Evolutionary conservation across 2,113 vertebrate species (phyloP).

Genomic region (Gorsachius goisagi): DNA sequence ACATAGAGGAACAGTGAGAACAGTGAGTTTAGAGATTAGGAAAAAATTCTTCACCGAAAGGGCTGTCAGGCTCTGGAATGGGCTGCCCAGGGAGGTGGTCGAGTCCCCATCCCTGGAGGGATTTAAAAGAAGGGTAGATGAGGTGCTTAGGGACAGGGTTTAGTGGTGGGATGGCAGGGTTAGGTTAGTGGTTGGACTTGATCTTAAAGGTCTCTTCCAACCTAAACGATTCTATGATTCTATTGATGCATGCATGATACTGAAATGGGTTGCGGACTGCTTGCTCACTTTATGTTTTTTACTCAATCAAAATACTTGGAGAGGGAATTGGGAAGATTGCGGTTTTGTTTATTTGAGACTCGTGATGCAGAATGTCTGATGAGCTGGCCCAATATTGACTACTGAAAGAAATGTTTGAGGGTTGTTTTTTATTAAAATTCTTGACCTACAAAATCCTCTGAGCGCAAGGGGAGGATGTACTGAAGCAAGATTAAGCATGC

Average conservation of each 20-base stretch:
- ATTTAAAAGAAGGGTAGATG: too few relatives aligned
- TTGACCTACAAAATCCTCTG: background rate
- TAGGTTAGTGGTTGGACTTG: too few relatives aligned
- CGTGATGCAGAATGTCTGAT: background rate
- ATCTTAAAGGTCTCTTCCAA: too few relatives aligned
- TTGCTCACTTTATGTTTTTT: background rate
- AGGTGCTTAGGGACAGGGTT: too few relatives aligned
- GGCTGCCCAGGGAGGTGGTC: too few relatives aligned
- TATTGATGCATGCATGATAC: background rate
- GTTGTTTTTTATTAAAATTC: background rate
- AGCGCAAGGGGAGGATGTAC: background rate
- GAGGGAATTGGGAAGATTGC: background rate
- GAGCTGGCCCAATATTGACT: background rate
- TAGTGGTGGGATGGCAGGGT: too few relatives aligned
- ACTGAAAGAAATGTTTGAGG: background rate
- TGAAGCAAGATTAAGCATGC: background rate
- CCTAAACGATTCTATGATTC: too few relatives aligned
- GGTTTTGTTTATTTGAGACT: background rate
- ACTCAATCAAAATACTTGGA: background rate
- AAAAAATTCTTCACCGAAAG: too few relatives aligned
- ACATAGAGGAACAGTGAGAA: background rate
- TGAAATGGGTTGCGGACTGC: background rate
- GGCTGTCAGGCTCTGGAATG: too few relatives aligned
- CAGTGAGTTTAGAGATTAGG: background rate
- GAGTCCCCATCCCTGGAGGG: too few relatives aligned